Percentiles rank a stretch among this genome's conserved stretches.
These are phyloP conservation scores for Tenebrio molitor DNA, from an alignment of 1,140 invertebrate species.

Conservation along the genomic window DNA sequence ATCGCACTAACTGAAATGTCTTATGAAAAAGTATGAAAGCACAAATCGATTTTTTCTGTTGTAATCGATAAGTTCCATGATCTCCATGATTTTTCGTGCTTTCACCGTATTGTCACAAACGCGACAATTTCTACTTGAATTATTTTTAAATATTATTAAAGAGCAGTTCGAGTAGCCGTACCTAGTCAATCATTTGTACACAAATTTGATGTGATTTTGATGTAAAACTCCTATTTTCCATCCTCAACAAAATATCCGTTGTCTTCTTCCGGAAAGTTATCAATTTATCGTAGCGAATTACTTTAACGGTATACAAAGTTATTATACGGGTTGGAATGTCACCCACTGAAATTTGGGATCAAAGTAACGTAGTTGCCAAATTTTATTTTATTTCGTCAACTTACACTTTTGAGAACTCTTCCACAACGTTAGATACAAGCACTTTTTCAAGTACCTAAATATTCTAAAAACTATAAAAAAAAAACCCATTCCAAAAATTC, in stretches of 20 bases:
- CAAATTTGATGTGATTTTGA: conserved; percentile 21
- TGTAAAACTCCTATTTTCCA: conserved; percentile 13
- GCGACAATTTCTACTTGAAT: not conserved
- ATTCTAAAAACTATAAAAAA: too few relatives aligned
- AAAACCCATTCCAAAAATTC: too few relatives aligned
- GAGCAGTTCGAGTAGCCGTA: too few relatives aligned
- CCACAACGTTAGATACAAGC: not conserved
- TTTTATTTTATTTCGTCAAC: conserved; percentile 22
- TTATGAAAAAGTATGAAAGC: conserved; percentile 39
- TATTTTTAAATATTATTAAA: not conserved
- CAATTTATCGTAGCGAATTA: conserved; percentile 8
- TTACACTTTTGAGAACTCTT: conserved; percentile 15
- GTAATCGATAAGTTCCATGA: conserved; percentile 5
- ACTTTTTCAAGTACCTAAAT: not conserved
- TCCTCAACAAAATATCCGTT: not conserved
- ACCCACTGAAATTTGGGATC: conserved; percentile 37
- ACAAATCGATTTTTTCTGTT: conserved; percentile 32
- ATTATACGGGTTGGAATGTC: conserved; percentile 28
- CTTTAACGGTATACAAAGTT: conserved; percentile 10
- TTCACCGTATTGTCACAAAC: too few relatives aligned
- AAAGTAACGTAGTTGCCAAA: conserved; percentile 33
- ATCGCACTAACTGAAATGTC: conserved; percentile 35
- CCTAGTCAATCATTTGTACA: conserved; percentile 22
- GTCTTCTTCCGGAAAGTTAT: conserved; percentile 11
- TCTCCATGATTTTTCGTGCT: not conserved